Evolutionary conservation across 2,797 vertebrate genomes (phyloP).

Genomic region (Characodon lateralis): DNA sequence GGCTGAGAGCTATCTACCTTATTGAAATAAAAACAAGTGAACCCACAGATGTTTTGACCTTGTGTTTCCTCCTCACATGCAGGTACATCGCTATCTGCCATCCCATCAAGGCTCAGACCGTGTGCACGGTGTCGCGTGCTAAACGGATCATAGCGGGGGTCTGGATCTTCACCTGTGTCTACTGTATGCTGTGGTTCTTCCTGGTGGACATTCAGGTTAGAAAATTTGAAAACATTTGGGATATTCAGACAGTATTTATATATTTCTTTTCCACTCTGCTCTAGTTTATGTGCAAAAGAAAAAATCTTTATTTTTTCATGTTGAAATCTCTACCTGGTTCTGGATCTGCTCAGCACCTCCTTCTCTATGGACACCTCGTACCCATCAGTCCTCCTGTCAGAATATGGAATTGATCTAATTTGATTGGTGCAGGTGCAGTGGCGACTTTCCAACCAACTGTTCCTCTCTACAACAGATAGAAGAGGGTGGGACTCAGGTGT

Average conservation of each 20-base stretch:
- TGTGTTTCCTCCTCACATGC: background rate
- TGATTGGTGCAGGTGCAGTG: background rate
- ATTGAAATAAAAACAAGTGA: background rate
- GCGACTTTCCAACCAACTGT: background rate
- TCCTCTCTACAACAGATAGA: background rate
- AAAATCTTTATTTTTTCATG: background rate
- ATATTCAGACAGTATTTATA: background rate
- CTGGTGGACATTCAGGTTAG: constrained; percentile 84
- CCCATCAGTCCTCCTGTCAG: background rate
- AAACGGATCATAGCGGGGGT: constrained; percentile 81
- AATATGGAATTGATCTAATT: background rate
- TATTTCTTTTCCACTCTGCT: background rate
- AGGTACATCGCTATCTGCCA: constrained; percentile 88
- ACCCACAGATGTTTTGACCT: background rate
- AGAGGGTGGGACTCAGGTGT: constrained; percentile 8
- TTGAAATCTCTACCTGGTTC: background rate
- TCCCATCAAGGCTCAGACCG: constrained; percentile 81
- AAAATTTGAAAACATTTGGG: background rate
- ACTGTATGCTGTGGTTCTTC: constrained; percentile 88
- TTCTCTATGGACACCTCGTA: background rate
- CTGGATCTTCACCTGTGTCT: constrained; percentile 83
- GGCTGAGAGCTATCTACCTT: background rate
- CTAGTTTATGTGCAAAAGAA: background rate
- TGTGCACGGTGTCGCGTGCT: constrained; percentile 84
- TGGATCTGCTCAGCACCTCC: background rate